phyloP scores from a whole-genome alignment of 2,113 vertebrate species.

The Acrocephalus arundinaceus region DNA sequence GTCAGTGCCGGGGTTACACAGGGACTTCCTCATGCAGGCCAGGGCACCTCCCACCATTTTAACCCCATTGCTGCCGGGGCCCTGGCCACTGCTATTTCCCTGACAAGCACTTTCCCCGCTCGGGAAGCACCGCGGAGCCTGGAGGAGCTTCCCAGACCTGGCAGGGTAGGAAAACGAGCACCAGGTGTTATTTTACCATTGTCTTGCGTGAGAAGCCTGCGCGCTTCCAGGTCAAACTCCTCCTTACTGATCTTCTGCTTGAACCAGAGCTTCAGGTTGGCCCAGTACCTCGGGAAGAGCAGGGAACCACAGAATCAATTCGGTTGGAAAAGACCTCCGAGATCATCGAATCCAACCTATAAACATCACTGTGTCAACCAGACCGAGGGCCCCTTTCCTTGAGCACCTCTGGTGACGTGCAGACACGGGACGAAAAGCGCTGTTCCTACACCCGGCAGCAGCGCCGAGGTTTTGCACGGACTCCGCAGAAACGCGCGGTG shows the following conservation, averaged over 20 bases:
- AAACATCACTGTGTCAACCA: neutral
- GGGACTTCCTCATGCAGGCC: neutral
- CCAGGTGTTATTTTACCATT: constrained; percentile 75
- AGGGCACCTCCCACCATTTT: neutral
- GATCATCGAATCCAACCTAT: too few species aligned
- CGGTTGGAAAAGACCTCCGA: neutral
- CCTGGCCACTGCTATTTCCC: neutral
- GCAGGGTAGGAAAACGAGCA: neutral
- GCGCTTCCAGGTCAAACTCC: constrained; percentile 94
- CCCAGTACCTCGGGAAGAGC: constrained; percentile 87
- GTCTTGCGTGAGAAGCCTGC: constrained; percentile 91
- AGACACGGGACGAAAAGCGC: too few species aligned
- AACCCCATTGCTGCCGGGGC: rapidly evolving
- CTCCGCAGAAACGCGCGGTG: neutral
- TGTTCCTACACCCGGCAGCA: too few species aligned
- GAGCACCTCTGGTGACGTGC: too few species aligned
- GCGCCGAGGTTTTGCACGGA: neutral
- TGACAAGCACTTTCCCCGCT: too few species aligned
- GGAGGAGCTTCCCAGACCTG: neutral
- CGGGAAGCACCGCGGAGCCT: rapidly evolving
- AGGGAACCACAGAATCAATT: neutral
- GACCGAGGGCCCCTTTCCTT: neutral
- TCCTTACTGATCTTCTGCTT: constrained; percentile 99
- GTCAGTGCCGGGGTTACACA: rapidly evolving
- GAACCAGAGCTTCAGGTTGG: constrained; percentile 97